phyloP scores from a whole-genome alignment of 1,140 invertebrate species.

The Stratiolaelaps scimitus region DNA sequence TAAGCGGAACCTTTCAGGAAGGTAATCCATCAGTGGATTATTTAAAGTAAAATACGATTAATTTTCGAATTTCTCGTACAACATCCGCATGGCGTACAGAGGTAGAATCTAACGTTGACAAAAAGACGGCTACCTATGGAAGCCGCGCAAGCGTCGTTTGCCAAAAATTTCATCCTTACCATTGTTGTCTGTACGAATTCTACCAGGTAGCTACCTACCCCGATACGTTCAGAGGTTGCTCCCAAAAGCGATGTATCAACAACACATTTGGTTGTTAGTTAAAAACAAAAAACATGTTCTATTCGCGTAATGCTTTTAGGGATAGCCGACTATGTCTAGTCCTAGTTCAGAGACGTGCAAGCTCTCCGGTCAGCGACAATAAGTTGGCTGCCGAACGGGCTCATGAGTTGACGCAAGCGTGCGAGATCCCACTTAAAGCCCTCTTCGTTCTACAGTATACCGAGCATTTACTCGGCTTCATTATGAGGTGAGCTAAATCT shows the following conservation, averaged over 20 bases:
- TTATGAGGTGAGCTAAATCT: conserved; percentile 46
- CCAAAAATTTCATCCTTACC: too few species aligned
- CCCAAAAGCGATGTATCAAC: too few species aligned
- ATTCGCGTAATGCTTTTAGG: too few species aligned
- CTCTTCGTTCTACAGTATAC: conserved; percentile 78
- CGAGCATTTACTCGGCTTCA: conserved; percentile 71
- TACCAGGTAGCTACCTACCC: too few species aligned
- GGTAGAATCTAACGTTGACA: too few species aligned
- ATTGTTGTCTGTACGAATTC: too few species aligned
- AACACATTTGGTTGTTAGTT: too few species aligned
- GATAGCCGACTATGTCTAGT: conserved; percentile 39
- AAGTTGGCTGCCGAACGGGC: conserved; percentile 71
- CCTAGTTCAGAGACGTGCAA: conserved; percentile 56
- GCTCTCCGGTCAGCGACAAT: conserved; percentile 57
- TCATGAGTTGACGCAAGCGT: conserved; percentile 69
- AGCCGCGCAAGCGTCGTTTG: too few species aligned
- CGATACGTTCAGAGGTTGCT: too few species aligned
- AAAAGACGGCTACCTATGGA: too few species aligned
- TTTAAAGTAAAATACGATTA: background rate
- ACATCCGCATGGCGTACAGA: too few species aligned
- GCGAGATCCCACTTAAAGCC: conserved; percentile 78
- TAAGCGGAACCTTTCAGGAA: conserved; percentile 73
- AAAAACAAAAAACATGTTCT: too few species aligned
- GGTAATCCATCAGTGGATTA: background rate
- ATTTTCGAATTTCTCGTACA: background rate